Base-by-base conservation (phyloP, 2,797 vertebrate species). In the Paratrypauchen microcephalus region DNA sequence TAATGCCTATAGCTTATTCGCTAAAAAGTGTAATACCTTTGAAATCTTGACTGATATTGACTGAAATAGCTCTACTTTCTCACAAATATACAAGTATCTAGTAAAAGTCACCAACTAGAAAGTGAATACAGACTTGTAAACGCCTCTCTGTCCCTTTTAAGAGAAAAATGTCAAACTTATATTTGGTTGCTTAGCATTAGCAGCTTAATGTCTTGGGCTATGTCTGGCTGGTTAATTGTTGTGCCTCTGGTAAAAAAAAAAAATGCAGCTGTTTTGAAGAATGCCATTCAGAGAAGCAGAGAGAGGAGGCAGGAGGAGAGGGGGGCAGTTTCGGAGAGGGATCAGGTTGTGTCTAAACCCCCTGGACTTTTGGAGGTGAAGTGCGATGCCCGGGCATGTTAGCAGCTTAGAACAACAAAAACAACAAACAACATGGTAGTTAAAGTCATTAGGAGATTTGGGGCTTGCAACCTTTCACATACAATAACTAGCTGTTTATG, bases 341-440 rank as follows among this genome's bases (percentile, higher is more conserved):
- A 88, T 90, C 87, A 90, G 84, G 82, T 36, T 77, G 78, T 81
- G 79, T 81, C 87, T 86, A 86, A 60, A 79, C 83, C 68, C 58
- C 55, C 69, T 26, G 30, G 73, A 77, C 80, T 45, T 78, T 76
- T 47, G 24, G 83, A 72, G 87, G 83, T 89, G 87, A 84, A 85
- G 85, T 79, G 77, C 82, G 69, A 70, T 65, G 87, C 69, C 76
- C 62, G 0, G 80, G 74, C 87, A 86, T 1, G 88, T 71, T 45
- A 76, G 68, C 68, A 65, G 72, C 75, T 85, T 75, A 72, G 45
- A 69, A 52, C 19, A 85, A 83, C 75, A 75, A 80, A 81, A 83
- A 79, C 65, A 81, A 73, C 64, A 63, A 81, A 73, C 64, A 63
- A 26, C 41, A 36, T n/a, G 26, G 24, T 30, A 1, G 15, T 58